Percentiles rank a stretch among this genome's conserved stretches.
These are phyloP conservation scores for Sphyrna mokarran DNA, from an alignment of 2,113 vertebrate genomes.

Conservation along the genomic window DNA sequence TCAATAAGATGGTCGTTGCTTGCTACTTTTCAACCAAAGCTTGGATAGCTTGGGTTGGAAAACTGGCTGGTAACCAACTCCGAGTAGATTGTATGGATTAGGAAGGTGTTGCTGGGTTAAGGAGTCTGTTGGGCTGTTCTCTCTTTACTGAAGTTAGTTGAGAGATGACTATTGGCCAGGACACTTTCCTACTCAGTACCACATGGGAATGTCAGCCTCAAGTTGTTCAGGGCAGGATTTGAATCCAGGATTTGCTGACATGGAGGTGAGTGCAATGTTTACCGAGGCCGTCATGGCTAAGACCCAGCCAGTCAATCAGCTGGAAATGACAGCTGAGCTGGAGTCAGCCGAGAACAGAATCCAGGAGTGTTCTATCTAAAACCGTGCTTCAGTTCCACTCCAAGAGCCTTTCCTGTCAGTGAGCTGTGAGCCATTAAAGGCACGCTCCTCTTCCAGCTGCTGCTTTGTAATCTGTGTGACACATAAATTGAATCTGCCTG, in stretches of 20 bases:
- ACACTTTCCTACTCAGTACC: not conserved
- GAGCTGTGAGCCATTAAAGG: not conserved
- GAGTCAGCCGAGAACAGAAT: not conserved
- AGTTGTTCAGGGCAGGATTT: not conserved
- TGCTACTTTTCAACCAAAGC: no score
- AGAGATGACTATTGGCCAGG: not conserved
- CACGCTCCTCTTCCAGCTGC: not conserved
- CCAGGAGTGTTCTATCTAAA: not conserved
- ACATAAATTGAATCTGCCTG: not conserved
- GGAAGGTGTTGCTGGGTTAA: not conserved
- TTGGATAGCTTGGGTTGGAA: no score
- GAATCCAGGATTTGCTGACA: not conserved
- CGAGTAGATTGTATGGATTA: no score
- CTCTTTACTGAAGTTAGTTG: not conserved
- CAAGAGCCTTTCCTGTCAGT: not conserved
- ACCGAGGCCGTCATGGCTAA: not conserved
- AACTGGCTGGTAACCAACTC: no score
- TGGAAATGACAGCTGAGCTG: not conserved
- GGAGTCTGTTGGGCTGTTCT: not conserved
- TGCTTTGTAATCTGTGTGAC: constrained; percentile 8
- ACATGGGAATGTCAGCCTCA: not conserved
- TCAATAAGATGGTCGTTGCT: no score
- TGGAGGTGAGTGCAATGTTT: not conserved
- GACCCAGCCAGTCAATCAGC: no score
- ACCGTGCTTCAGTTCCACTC: not conserved